Evolutionary conservation across 2,888 invertebrate species (phyloP).

Genomic region (Eupithecia insigniata): DNA sequence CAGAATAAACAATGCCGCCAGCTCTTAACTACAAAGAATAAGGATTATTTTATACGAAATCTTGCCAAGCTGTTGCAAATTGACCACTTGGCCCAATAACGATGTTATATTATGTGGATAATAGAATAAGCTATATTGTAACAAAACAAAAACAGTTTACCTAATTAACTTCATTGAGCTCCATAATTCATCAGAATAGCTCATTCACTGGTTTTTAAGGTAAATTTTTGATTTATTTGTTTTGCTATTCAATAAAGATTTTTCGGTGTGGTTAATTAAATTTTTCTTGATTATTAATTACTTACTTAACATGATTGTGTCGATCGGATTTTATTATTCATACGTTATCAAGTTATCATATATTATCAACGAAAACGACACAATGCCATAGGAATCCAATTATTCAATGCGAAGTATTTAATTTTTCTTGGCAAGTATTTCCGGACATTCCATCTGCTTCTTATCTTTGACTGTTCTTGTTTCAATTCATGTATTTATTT

Average conservation of each 20-base stretch:
- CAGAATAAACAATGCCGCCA: conserved; percentile 32
- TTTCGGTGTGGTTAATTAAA: neutral
- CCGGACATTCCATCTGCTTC: neutral
- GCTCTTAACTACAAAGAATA: neutral
- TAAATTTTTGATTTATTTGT: neutral
- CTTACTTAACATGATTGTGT: neutral
- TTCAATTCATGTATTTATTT: conserved; percentile 6
- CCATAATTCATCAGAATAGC: neutral
- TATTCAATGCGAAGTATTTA: neutral
- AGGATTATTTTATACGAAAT: neutral
- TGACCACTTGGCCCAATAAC: no score
- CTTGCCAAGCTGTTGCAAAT: neutral
- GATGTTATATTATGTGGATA: no score
- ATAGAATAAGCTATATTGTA: neutral
- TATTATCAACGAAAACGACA: neutral
- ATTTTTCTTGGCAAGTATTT: neutral
- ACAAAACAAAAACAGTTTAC: neutral
- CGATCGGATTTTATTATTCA: neutral
- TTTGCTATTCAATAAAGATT: neutral
- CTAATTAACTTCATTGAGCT: neutral
- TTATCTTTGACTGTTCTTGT: conserved; percentile 14
- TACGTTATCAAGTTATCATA: neutral
- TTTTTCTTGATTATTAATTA: neutral
- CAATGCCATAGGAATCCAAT: neutral
- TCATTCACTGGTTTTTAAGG: neutral